Evolutionary conservation across 2,113 vertebrate genomes (phyloP).

Genomic region (Melanerpes aurifrons): DNA sequence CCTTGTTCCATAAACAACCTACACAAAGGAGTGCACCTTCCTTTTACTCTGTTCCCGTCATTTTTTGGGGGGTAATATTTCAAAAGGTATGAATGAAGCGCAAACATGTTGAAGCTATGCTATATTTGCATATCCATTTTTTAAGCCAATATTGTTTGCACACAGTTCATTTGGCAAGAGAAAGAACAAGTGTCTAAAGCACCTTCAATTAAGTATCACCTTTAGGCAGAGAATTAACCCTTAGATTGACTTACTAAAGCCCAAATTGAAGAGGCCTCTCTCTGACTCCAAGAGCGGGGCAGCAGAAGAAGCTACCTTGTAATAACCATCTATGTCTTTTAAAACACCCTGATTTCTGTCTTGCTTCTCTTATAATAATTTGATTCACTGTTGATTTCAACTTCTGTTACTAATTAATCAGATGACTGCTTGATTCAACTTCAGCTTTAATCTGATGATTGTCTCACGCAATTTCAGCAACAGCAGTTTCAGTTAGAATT

Average conservation of each 20-base stretch:
- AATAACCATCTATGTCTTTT: not conserved
- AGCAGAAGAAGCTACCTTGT: not conserved
- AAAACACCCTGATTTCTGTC: not conserved
- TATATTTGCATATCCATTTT: not conserved
- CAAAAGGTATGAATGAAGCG: not conserved
- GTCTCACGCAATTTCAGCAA: not conserved
- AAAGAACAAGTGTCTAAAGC: not conserved
- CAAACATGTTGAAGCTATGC: not conserved
- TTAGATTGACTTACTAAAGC: not conserved
- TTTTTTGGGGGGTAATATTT: not conserved
- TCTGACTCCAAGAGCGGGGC: not conserved
- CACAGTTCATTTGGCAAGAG: not conserved
- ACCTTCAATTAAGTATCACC: not conserved
- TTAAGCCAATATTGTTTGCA: not conserved
- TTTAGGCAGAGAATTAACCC: conserved; percentile 26
- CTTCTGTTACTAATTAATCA: conserved; percentile 11
- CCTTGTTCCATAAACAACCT: not conserved
- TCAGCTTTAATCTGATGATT: not conserved
- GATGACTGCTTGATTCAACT: conserved; percentile 14
- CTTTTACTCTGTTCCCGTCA: not conserved
- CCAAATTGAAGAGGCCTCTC: not conserved
- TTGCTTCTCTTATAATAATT: not conserved
- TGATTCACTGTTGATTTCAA: conserved; percentile 38
- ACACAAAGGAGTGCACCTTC: not conserved
- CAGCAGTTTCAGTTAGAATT: not conserved